These are phyloP conservation scores for Cryptotis parvus DNA, from an alignment of 2,113 vertebrate species.

Conservation along the genomic window DNA sequence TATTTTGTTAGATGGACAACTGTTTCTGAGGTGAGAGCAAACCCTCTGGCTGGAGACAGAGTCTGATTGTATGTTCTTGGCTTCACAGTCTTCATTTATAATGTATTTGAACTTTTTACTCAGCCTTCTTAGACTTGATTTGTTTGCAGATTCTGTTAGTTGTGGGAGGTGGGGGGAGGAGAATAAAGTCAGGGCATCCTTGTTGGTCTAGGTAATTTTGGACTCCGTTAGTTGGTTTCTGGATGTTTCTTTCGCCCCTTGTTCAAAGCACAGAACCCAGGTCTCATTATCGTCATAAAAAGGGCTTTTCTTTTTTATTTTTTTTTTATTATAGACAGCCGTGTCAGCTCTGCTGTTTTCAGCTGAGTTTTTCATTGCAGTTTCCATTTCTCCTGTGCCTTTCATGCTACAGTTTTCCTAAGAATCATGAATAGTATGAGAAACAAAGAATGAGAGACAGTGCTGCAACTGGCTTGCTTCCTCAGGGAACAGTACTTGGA, in stretches of 20 bases:
- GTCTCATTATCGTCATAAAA: conserved; percentile 60
- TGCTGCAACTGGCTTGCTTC: conserved; percentile 47
- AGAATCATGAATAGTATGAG: conserved; percentile 49
- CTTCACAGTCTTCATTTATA: conserved; percentile 37
- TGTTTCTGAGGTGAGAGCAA: conserved; percentile 68
- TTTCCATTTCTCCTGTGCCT: conserved; percentile 55
- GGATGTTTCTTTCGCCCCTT: conserved; percentile 44
- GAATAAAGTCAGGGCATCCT: conserved; percentile 29
- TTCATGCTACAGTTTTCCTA: conserved; percentile 54
- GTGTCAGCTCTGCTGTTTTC: conserved; percentile 54
- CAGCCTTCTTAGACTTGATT: conserved; percentile 60
- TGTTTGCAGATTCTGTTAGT: conserved; percentile 68
- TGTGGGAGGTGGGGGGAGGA: no score
- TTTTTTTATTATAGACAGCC: conserved; percentile 37
- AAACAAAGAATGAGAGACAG: conserved; percentile 77
- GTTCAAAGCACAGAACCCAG: not conserved
- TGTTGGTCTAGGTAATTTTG: conserved; percentile 52
- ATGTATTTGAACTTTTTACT: conserved; percentile 66
- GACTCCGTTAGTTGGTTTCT: not conserved
- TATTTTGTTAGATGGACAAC: conserved; percentile 54
- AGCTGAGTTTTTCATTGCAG: conserved; percentile 22
- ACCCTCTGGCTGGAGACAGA: conserved; percentile 53
- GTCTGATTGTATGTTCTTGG: conserved; percentile 54
- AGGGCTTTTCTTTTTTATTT: not conserved
- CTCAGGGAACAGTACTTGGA: conserved; percentile 64